Conservation (phyloP, 2,888 invertebrate genomes). For the Sturmia bella region DNA sequence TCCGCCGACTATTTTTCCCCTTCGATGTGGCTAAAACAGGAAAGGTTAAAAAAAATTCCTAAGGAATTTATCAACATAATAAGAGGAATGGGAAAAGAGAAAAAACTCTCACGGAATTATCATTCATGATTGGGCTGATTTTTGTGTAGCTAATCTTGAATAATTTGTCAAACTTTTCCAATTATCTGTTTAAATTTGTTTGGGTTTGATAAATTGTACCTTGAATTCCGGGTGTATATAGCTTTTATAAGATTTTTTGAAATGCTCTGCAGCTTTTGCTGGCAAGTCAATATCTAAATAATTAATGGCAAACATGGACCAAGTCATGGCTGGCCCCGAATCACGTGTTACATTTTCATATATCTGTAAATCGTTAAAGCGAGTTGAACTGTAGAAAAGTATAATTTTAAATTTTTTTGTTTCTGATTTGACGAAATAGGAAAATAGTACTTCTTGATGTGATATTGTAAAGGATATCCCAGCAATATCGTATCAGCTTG, state of each 20-base stretch:
- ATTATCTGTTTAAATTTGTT: no score
- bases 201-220: constrained; percentile 75
- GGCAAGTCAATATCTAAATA: constrained; percentile 82
- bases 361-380: constrained; percentile 83
- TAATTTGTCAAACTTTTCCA: no score
- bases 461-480: constrained; percentile 84
- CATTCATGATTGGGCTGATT: no score
- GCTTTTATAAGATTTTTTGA: constrained; percentile 83
- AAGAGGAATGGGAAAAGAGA: no score
- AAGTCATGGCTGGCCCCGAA: constrained; percentile 85
- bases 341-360: constrained; percentile 84
- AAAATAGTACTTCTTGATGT: constrained; percentile 82
- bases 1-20: no score
- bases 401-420: background rate
- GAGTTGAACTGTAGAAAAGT: constrained; percentile 74
- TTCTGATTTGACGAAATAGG: background rate
- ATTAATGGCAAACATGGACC: constrained; percentile 85
- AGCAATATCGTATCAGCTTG: constrained; percentile 85
- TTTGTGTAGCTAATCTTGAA: no score
- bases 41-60: no score
- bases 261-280: constrained; percentile 82
- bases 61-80: no score
- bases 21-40: no score
- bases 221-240: constrained; percentile 85
- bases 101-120: no score